Percentiles rank a stretch among this genome's conserved stretches.
These are phyloP conservation scores for Drosophila kurseongensis DNA, from an alignment of 1,140 invertebrate species.

Conservation along the genomic window DNA sequence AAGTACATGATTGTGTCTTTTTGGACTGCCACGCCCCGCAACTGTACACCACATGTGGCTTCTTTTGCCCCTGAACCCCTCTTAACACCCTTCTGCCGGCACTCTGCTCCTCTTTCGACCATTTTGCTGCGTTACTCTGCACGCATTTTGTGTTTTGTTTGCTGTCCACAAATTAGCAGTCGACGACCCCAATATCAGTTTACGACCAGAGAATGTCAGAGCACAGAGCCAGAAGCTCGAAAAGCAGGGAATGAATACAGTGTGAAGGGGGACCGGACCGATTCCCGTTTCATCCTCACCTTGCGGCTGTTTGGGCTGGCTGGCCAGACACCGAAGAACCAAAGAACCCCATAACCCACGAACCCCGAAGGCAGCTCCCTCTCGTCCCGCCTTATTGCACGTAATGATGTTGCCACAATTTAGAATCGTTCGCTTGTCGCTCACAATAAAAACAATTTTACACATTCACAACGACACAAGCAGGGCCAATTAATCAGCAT, in stretches of 20 bases:
- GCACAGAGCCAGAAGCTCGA: constrained; percentile 14
- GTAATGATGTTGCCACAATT: constrained; percentile 77
- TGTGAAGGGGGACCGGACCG: constrained; percentile 3
- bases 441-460: constrained; percentile 17
- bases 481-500: not conserved
- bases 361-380: constrained; percentile 6
- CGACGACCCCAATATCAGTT: constrained; percentile 82
- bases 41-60: constrained; percentile 60
- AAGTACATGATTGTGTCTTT: not conserved
- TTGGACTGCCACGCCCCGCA: constrained; percentile 61
- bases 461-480: not conserved
- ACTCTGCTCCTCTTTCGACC: constrained; percentile 9
- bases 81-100: not conserved
- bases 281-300: constrained; percentile 14
- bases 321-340: constrained; percentile 31
- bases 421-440: constrained; percentile 60
- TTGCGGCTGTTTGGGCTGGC: constrained; percentile 10
- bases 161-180: constrained; percentile 78
- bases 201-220: constrained; percentile 50
- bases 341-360: constrained; percentile 9
- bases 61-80: constrained; percentile 6
- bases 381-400: constrained; percentile 61
- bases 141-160: constrained; percentile 54
- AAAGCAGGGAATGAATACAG: constrained; percentile 13
- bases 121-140: constrained; percentile 50